Evolutionary conservation across 2,888 invertebrate species (phyloP), one percentile per base, ranked within the genome.

Genomic region (Drosophila meridiana): DNA sequence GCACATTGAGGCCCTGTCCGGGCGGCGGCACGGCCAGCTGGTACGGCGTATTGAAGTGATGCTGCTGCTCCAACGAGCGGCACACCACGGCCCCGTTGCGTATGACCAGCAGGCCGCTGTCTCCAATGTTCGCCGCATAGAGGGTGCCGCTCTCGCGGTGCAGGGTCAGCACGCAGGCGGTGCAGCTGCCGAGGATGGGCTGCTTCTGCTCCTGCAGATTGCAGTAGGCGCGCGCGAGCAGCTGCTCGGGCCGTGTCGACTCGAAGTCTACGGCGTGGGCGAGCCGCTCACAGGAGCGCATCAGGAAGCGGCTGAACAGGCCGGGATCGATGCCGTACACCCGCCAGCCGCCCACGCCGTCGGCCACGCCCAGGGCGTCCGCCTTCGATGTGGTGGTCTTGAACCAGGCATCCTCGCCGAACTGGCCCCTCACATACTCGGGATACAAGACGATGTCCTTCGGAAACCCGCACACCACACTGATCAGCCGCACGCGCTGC

Each of bases 371-470:
- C 98, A 91, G 1, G 0, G 98, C 98, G 94, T 98, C 98, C 73
- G 97, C 96, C 90, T 93, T 93, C 82, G 92, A 92, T 76, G 94
- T 94, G 80, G 94, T 93, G 69, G 95, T 94, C 91, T 95, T 95
- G 94, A 99, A 99, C 96, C 98, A 99, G 76, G 99, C 98, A 94
- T 99, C 99, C 94, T 99, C 99, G 72, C 99, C 99, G 93, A 97
- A 99, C 92, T 97, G 97, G 92, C 98, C 98, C 92, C 95, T 96
- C 86, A 94, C 94, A 82, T 96, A 95, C 93, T 95, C 95, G 87
- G 96, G 73, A 56, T 74, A 95, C 90, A 95, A 95, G 73, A 94
- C 94, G 93, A 95, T 95, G 93, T 97, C 96, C 94, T 98, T 98
- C 14, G 98, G 97, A 93, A 98, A 98, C 80, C 98, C 98, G 93